Conservation (phyloP, 2,797 vertebrate genomes). For the Heliangelus exortis region DNA sequence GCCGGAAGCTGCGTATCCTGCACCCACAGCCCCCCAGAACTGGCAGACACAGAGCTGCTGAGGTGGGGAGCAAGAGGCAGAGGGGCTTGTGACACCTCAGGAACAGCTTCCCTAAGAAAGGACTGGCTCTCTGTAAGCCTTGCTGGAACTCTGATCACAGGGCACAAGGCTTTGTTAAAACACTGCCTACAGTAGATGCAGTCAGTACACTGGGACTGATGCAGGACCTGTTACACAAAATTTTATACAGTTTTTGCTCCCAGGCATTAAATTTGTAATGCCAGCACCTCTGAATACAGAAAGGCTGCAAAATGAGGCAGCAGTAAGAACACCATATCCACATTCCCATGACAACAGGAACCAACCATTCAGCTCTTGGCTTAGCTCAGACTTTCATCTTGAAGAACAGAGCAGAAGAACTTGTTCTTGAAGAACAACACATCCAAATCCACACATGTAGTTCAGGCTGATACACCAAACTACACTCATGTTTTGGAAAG, state of each 20-base stretch:
- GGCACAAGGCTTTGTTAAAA: background rate
- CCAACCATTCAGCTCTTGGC: background rate
- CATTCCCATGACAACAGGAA: background rate
- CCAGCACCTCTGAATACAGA: background rate
- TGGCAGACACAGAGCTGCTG: fast-evolving
- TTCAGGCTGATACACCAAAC: fast-evolving
- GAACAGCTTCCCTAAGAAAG: background rate
- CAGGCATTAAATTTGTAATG: background rate
- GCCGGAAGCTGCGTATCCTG: background rate
- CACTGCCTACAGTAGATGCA: background rate
- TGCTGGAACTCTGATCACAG: background rate
- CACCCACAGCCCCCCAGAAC: background rate
- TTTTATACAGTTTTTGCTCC: background rate
- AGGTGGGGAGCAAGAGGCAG: background rate
- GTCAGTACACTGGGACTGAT: background rate
- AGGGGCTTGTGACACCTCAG: background rate
- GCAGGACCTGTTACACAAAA: background rate
- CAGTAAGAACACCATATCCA: background rate
- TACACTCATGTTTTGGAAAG: background rate
- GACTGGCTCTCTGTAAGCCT: background rate
- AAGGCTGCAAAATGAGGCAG: background rate
- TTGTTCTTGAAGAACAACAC: background rate
- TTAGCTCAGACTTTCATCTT: background rate
- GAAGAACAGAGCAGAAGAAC: background rate
- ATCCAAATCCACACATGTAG: background rate